Conservation (phyloP, 92 coral and sea anemone species). For the Meandrina meandrites region DNA sequence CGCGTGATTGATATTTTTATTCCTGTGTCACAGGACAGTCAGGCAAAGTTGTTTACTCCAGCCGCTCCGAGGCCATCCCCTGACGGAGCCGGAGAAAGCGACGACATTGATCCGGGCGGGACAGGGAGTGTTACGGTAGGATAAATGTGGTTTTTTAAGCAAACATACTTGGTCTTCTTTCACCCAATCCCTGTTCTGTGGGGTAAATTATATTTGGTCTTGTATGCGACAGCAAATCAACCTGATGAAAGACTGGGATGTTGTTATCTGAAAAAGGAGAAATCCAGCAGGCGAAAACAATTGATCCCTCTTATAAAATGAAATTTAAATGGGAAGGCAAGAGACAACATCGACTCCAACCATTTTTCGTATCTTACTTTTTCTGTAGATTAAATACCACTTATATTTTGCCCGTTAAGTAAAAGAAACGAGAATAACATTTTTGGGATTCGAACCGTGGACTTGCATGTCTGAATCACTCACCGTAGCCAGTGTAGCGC, state of each 20-base stretch:
- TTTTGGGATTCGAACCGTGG: neutral
- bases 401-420: too few relatives aligned
- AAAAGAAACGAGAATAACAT: neutral
- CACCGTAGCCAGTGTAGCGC: neutral
- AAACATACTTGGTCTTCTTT: neutral
- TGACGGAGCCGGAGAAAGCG: slow-evolving; percentile 31
- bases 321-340: too few relatives aligned
- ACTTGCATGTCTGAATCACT: too few relatives aligned
- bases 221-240: too few relatives aligned
- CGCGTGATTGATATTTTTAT: neutral
- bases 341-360: too few relatives aligned
- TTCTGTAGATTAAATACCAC: too few relatives aligned
- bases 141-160: neutral
- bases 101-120: slow-evolving; percentile 26
- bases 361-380: too few relatives aligned
- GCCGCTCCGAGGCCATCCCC: slow-evolving; percentile 38
- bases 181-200: neutral
- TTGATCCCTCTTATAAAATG: too few relatives aligned
- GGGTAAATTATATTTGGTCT: too few relatives aligned
- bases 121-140: slow-evolving; percentile 18
- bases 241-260: too few relatives aligned
- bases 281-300: too few relatives aligned
- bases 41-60: slow-evolving; percentile 37
- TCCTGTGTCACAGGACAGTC: slow-evolving; percentile 10
- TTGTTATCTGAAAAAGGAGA: too few relatives aligned